These are phyloP conservation scores for Caenorhabditis sinica DNA, from an alignment of 2,888 invertebrate species.

Conservation along the genomic window DNA sequence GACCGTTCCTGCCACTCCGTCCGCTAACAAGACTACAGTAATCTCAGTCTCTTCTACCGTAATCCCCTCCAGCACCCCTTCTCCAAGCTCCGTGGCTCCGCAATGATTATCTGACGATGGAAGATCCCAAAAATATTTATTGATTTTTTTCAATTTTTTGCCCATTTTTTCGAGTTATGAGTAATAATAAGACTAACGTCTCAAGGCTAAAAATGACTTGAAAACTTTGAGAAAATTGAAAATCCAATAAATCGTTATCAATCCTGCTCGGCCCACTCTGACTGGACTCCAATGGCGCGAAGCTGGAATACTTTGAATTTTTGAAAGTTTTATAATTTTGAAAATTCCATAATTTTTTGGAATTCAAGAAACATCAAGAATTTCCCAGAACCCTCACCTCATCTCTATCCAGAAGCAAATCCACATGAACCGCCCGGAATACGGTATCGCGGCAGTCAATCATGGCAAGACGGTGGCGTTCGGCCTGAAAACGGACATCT, in stretches of 20 bases:
- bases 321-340: too few relatives aligned
- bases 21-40: slow-evolving; percentile 1
- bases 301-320: slow-evolving; percentile 55
- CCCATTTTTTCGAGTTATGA: slow-evolving; percentile 29
- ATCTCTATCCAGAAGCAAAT: slow-evolving; percentile 73
- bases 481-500: slow-evolving; percentile 76
- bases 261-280: slow-evolving; percentile 69
- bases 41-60: slow-evolving; percentile 10
- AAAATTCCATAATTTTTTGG: too few relatives aligned
- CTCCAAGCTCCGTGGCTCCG: not conserved
- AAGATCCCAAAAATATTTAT: slow-evolving; percentile 25
- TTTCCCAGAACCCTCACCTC: too few relatives aligned
- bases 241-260: slow-evolving; percentile 66
- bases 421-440: slow-evolving; percentile 78
- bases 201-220: too few relatives aligned
- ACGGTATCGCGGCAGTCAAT: slow-evolving; percentile 79
- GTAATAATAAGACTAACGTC: too few relatives aligned
- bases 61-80: not conserved
- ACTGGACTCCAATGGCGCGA: slow-evolving; percentile 68
- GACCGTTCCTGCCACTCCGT: slow-evolving; percentile 5
- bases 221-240: too few relatives aligned
- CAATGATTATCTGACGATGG: not conserved
- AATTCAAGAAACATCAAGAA: not conserved
- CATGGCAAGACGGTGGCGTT: slow-evolving; percentile 75
- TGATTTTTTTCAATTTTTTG: slow-evolving; percentile 42